Evolutionary conservation across 1,140 invertebrate genomes (phyloP), one percentile per base, ranked within the genome.

Genomic region (Drosophila kikkawai): DNA sequence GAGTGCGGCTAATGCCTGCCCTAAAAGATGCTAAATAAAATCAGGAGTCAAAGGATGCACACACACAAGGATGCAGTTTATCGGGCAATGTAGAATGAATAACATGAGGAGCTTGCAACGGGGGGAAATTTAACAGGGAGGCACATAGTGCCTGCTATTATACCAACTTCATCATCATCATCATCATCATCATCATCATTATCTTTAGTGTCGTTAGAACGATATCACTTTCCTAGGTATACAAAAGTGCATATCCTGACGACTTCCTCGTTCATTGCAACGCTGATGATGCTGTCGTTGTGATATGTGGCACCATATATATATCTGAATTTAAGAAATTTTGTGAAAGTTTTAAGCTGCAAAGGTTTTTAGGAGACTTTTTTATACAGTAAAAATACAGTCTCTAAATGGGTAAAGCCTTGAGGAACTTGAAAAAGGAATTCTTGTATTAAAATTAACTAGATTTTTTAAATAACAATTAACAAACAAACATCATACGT

Each of bases 151-250:
- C 50, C n/a, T 34, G 53, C 29, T 55, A 58, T 48, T 58, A 71
- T 71, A 37, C 17, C 29, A 17, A 17, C n/a, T 32, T 32, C 29
- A 42, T 39, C 36, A 32, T 41, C 48, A 42, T 37, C 32, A 42
- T 39, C 36, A 32, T 41, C 48, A 42, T 37, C 32, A 36, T 57
- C 63, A 59, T 64, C 29, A 41, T 50, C 19, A 34, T 61, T 19
- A 39, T 61, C 11, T 12, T 50, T 22, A 50, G 45, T 36, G 17
- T 26, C 36, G n/a, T 65, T 22, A 44, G 65, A 39, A 19, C 22
- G 36, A 67, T 51, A 67, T 76, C 47, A 75, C 74, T 76, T 75
- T 67, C 74, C 53, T 50, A 48, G 19, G 8, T 26, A 39, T 22
- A 56, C 19, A 56, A 56, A 56, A 26, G 13, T 55, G 34, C 19